phyloP scores from a whole-genome alignment of 1,140 invertebrate species.

The Acromyrmex echinatior region DNA sequence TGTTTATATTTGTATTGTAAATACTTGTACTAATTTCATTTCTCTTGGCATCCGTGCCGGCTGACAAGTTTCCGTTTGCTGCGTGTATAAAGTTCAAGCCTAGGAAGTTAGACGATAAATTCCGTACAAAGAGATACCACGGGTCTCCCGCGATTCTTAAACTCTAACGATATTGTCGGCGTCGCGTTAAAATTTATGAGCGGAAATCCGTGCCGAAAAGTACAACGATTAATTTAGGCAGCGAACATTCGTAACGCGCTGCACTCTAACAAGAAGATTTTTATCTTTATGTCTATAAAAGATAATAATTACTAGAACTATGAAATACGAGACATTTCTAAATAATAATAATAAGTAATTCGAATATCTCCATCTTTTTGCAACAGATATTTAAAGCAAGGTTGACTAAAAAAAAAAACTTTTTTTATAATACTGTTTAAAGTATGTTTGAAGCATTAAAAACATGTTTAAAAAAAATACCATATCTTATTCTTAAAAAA shows the following conservation, averaged over 20 bases:
- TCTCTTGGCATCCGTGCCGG: constrained; percentile 27
- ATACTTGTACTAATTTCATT: constrained; percentile 52
- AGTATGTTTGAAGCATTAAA: too few relatives aligned
- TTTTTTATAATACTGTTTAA: too few relatives aligned
- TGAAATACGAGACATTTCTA: background rate
- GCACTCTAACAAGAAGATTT: constrained; percentile 39
- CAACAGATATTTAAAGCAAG: too few relatives aligned
- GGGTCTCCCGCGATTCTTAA: constrained; percentile 53
- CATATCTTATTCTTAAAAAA: too few relatives aligned
- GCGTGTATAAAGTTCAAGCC: constrained; percentile 52
- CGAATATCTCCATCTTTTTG: background rate
- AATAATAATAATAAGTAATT: background rate
- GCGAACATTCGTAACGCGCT: constrained; percentile 14
- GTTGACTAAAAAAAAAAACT: too few relatives aligned
- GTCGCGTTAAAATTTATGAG: constrained; percentile 61
- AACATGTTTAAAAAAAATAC: too few relatives aligned
- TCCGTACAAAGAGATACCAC: constrained; percentile 46
- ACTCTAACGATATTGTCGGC: constrained; percentile 57
- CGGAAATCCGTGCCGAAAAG: constrained; percentile 42
- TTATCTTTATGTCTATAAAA: background rate
- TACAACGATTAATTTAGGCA: constrained; percentile 44
- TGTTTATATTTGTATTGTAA: constrained; percentile 19
- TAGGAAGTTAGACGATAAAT: constrained; percentile 55
- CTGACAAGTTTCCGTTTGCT: constrained; percentile 52
- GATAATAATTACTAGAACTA: background rate